Evolutionary conservation across 2,888 invertebrate species (phyloP).

Genomic region (Pyrrhia umbra): DNA sequence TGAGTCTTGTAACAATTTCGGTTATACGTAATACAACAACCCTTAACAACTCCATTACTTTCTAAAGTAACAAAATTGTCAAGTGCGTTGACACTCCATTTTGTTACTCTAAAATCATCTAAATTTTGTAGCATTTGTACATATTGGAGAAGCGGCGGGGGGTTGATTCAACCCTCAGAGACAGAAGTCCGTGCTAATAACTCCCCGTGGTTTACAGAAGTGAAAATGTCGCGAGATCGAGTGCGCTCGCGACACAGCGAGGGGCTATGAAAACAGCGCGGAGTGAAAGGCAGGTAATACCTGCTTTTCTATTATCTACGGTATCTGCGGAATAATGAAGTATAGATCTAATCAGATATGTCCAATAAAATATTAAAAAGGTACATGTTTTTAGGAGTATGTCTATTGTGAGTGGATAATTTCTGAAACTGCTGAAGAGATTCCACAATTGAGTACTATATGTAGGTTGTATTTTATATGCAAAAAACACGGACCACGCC

Average conservation of each 20-base stretch:
- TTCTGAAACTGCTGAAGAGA: too few relatives aligned
- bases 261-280: not conserved
- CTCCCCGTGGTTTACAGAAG: slow-evolving; percentile 77
- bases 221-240: slow-evolving; percentile 75
- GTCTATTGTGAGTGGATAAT: too few relatives aligned
- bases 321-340: too few relatives aligned
- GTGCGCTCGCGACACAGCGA: slow-evolving; percentile 17
- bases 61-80: slow-evolving; percentile 39
- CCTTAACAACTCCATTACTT: not conserved
- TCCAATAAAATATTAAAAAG: too few relatives aligned
- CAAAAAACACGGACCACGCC: too few relatives aligned
- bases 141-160: slow-evolving; percentile 70
- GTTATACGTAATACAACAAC: not conserved
- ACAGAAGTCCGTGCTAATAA: slow-evolving; percentile 68
- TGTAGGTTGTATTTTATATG: too few relatives aligned
- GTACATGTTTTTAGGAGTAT: too few relatives aligned
- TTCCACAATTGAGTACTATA: too few relatives aligned
- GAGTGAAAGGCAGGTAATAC: too few relatives aligned
- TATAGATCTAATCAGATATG: too few relatives aligned
- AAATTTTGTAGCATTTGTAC: slow-evolving; percentile 77
- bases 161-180: slow-evolving; percentile 64
- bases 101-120: slow-evolving; percentile 43
- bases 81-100: slow-evolving; percentile 27
- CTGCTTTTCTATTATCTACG: too few relatives aligned
- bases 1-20: too few relatives aligned